Evolutionary conservation across 2,888 invertebrate species (phyloP).

Genomic region (Acleris holmiana): DNA sequence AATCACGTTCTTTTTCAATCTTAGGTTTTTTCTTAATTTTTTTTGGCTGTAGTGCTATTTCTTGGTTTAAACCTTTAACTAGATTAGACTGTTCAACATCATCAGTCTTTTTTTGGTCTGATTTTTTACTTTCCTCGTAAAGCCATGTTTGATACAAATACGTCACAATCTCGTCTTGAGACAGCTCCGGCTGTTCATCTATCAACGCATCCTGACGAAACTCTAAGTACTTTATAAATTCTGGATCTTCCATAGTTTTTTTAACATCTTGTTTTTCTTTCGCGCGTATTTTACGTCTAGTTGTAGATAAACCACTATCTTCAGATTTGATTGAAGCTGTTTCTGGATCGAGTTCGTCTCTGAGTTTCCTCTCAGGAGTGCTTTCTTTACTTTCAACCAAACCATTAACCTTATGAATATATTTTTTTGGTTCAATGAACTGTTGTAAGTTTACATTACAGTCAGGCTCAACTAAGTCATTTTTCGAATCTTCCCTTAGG

Average conservation of each 20-base stretch:
- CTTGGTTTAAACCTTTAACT: constrained; percentile 64
- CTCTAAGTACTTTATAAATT: constrained; percentile 78
- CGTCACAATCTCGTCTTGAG: constrained; percentile 66
- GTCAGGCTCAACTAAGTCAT: neutral
- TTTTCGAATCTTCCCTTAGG: neutral
- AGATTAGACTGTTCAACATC: constrained; percentile 61
- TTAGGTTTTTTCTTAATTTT: constrained; percentile 60
- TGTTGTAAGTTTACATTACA: constrained; percentile 4
- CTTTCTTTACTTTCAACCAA: constrained; percentile 16
- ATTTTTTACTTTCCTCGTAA: constrained; percentile 66
- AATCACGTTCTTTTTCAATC: constrained; percentile 47
- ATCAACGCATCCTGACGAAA: constrained; percentile 72
- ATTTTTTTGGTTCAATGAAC: neutral
- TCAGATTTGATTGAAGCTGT: constrained; percentile 51
- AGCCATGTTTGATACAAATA: constrained; percentile 81
- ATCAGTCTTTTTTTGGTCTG: constrained; percentile 59
- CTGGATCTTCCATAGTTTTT: constrained; percentile 55
- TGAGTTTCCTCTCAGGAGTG: constrained; percentile 24
- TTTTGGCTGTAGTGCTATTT: constrained; percentile 48
- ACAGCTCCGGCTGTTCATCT: constrained; percentile 78
- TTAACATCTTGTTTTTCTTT: constrained; percentile 39
- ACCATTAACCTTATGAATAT: constrained; percentile 21
- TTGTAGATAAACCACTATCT: constrained; percentile 53
- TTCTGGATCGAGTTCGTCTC: constrained; percentile 47
- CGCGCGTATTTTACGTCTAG: constrained; percentile 49